phyloP scores from a whole-genome alignment of 2,113 vertebrate genomes.

The Sylvicapra grimmia region DNA sequence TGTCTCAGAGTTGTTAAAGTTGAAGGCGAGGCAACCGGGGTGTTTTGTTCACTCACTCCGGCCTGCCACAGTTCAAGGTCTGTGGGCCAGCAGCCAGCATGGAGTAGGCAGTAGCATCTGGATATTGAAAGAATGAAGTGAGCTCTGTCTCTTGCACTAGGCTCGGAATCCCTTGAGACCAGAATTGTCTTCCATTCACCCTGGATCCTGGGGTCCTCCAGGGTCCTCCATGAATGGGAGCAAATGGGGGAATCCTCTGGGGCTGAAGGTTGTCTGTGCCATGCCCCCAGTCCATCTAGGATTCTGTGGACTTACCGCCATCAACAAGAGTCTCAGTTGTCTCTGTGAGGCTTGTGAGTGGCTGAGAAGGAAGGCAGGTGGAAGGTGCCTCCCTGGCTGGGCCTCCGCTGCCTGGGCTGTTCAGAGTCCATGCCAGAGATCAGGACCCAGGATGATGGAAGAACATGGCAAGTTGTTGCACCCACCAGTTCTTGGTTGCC shows the following conservation, averaged over 20 bases:
- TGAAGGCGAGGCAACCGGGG: neutral
- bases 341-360: neutral
- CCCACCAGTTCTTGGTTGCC: conserved; percentile 52
- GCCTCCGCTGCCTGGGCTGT: neutral
- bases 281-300: neutral
- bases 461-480: neutral
- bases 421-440: conserved; percentile 32
- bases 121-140: neutral
- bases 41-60: neutral
- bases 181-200: neutral
- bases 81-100: neutral
- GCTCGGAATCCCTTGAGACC: neutral
- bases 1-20: neutral
- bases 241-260: neutral
- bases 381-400: neutral
- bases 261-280: neutral
- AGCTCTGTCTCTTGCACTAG: neutral
- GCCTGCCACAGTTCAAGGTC: neutral
- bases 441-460: neutral
- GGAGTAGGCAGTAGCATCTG: neutral
- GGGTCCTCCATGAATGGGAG: neutral
- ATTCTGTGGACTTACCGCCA: conserved; percentile 39
- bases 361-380: conserved; percentile 6
- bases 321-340: neutral
- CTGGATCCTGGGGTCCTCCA: neutral